Evolutionary conservation across 2,888 invertebrate species (phyloP).

Genomic region (Coleophora deauratella): DNA sequence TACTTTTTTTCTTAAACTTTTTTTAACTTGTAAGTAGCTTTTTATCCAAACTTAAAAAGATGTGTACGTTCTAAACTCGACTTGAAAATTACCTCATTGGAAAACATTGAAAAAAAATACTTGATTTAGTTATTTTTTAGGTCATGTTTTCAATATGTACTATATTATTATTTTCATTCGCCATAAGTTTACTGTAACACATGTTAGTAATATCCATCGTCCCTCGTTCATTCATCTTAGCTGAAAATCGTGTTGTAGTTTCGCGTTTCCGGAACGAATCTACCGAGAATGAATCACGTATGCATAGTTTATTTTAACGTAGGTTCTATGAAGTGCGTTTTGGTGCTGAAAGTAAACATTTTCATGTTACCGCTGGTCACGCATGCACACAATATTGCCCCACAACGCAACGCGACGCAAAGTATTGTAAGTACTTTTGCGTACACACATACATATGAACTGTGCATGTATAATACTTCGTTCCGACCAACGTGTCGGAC

Average conservation of each 20-base stretch:
- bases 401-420: background rate
- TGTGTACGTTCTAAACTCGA: too few relatives aligned
- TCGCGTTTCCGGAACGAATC: slow-evolving; percentile 20
- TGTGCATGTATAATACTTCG: too few relatives aligned
- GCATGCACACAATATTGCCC: slow-evolving; percentile 23
- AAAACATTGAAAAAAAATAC: too few relatives aligned
- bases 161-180: too few relatives aligned
- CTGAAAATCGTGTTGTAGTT: slow-evolving; percentile 6
- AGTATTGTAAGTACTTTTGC: too few relatives aligned
- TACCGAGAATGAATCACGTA: slow-evolving; percentile 24
- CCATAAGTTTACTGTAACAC: too few relatives aligned
- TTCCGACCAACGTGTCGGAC: too few relatives aligned
- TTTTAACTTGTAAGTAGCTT: slow-evolving; percentile 25
- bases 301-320: slow-evolving; percentile 38
- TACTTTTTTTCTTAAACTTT: slow-evolving; percentile 31
- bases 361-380: slow-evolving; percentile 32
- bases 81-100: too few relatives aligned
- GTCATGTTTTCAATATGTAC: too few relatives aligned
- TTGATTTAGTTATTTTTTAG: too few relatives aligned
- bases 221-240: background rate
- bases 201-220: too few relatives aligned
- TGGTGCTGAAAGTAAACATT: slow-evolving; percentile 46
- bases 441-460: too few relatives aligned
- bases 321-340: slow-evolving; percentile 40
- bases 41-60: slow-evolving; percentile 8